phyloP scores from a whole-genome alignment of 2,113 vertebrate genomes.

The Myanophis thanlyinensis region DNA sequence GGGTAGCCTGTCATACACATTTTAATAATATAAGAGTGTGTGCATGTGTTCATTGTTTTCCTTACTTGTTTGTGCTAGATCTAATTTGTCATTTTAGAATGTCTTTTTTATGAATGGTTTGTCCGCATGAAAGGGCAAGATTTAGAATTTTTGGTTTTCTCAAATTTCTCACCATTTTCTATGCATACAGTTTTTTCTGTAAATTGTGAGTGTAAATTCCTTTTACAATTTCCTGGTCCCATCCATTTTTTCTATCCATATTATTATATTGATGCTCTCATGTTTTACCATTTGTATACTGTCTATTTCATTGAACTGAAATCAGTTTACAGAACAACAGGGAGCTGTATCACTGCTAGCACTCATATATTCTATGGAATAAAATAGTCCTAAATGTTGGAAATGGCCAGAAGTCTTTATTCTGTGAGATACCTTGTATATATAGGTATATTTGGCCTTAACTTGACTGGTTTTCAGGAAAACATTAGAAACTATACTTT shows the following conservation, averaged over 20 bases:
- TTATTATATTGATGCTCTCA: background rate
- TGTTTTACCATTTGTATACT: background rate
- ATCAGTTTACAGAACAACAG: background rate
- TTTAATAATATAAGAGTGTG: background rate
- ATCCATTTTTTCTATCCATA: background rate
- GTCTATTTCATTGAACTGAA: background rate
- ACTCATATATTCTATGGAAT: background rate
- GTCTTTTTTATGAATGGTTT: background rate
- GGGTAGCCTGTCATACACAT: background rate
- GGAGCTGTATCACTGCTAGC: background rate
- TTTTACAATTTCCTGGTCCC: background rate
- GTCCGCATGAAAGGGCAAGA: background rate
- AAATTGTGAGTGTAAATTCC: background rate
- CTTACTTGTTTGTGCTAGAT: background rate
- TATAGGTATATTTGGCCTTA: background rate
- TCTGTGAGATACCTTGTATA: background rate
- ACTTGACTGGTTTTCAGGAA: background rate
- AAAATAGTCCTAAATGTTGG: background rate
- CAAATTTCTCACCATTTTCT: background rate
- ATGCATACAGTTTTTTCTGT: background rate
- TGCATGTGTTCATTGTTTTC: background rate
- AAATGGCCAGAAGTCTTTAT: background rate
- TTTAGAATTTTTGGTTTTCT: background rate
- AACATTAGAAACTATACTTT: background rate
- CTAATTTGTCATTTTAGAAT: background rate